Evolutionary conservation across 2,797 vertebrate genomes (phyloP), one percentile per base, ranked within the genome.

Genomic region (Silurus lanzhouensis): DNA sequence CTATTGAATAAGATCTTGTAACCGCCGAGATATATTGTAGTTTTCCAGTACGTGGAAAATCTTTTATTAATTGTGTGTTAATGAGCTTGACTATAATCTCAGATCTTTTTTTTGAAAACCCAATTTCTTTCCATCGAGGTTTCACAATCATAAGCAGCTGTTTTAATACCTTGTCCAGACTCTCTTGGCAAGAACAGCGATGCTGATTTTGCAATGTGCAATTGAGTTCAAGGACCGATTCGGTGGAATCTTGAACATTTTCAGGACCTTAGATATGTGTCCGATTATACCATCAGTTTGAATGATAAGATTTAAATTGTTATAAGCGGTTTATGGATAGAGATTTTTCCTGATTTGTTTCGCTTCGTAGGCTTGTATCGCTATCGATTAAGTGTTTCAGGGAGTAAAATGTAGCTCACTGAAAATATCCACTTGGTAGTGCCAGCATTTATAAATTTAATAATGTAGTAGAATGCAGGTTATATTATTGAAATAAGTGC

Each of bases 31-130:
- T 44, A 5, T 61, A 79, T 79, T 63, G 58, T 61, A 14, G 10
- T 63, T 63, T 44, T 63, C 77, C 58, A n/a, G 31, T 46, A 44
- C 2, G 13, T 6, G 46, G 66, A 68, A 77, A 81, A 52, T 48
- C 7, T 81, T 80, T 66, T 27, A 66, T 67, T 81, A 81, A 81
- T 66, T 48, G 48, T 81, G 12, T 55, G 12, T 81, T 67, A 67
- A 81, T 67, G 46, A 46, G 63, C 46, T 67, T 55, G n/a, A 67
- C 46, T 67, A 19, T 27, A 27, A 55, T 81, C n/a, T 6, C 46
- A 17, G 22, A 25, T 5, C 44, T 57, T 38, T 80, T 31, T 25
- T n/a, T 31, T 31, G 31, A 46, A 19, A 64, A 19, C 13, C 14
- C n/a, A 9, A n/a, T 79, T 64, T 79, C 77, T 48, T 80, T 80